A percentile compares a stretch with the other conserved stretches of the same genome.
Evolutionary conservation across 2,888 invertebrate genomes (phyloP).

Genomic region (Lamproptera curius): DNA sequence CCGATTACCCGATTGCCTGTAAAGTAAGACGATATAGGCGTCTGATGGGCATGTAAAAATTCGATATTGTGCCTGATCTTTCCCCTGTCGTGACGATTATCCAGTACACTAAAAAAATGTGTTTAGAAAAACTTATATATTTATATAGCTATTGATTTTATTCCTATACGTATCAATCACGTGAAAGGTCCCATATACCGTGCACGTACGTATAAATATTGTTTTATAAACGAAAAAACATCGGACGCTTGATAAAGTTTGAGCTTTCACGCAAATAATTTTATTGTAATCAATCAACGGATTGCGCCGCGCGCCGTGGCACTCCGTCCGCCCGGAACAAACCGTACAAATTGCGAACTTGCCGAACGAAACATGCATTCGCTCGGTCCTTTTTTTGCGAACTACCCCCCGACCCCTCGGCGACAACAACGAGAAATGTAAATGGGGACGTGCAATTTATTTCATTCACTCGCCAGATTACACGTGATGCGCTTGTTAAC

Average conservation of each 20-base stretch:
- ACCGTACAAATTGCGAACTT: conserved; percentile 57
- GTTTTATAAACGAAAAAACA: conserved; percentile 17
- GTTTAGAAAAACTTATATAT: too few relatives aligned
- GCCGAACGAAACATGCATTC: conserved; percentile 51
- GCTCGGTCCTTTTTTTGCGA: too few relatives aligned
- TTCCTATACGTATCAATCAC: too few relatives aligned
- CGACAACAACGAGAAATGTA: conserved; percentile 55
- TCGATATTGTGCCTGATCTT: too few relatives aligned
- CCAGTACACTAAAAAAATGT: too few relatives aligned
- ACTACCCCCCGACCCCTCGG: conserved; percentile 30
- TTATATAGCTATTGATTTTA: too few relatives aligned
- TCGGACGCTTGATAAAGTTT: conserved; percentile 37
- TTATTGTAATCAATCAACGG: conserved; percentile 56
- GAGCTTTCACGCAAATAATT: conserved; percentile 51
- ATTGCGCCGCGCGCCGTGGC: conserved; percentile 29
- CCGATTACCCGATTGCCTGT: too few relatives aligned
- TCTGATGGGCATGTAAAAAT: too few relatives aligned
- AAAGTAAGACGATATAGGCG: too few relatives aligned
- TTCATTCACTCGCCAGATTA: conserved; percentile 63
- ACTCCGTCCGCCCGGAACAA: conserved; percentile 39
- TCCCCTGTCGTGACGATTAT: too few relatives aligned
- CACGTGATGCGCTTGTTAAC: conserved; percentile 68
- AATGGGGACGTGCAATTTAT: conserved; percentile 65
- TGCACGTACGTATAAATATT: too few relatives aligned
- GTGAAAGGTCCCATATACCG: too few relatives aligned